Conservation (phyloP, 2,113 vertebrate genomes). For the Halichoerus grypus region DNA sequence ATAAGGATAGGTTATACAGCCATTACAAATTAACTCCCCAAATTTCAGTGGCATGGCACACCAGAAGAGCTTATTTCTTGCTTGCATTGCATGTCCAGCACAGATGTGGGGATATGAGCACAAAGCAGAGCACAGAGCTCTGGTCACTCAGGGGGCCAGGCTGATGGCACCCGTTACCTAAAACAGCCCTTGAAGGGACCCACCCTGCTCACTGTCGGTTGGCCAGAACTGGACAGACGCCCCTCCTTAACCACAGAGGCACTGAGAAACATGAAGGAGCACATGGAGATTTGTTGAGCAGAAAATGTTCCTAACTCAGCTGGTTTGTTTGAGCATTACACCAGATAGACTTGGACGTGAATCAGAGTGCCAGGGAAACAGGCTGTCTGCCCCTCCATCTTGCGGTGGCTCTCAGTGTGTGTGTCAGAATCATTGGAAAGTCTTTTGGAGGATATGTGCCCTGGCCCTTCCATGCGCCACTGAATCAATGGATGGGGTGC, state of each 20-base stretch:
- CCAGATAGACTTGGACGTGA: not conserved
- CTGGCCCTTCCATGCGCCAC: not conserved
- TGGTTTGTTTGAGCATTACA: not conserved
- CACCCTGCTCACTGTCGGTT: rapidly evolving
- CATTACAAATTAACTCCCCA: not conserved
- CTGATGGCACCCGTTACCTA: not conserved
- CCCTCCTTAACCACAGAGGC: not conserved
- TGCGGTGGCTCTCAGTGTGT: not conserved
- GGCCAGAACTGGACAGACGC: not conserved
- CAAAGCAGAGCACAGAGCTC: rapidly evolving
- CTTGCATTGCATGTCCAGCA: not conserved
- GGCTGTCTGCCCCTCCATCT: not conserved
- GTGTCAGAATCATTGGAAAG: not conserved
- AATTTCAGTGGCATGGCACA: not conserved
- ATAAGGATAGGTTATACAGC: not conserved
- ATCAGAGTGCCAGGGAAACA: not conserved
- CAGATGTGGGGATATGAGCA: not conserved
- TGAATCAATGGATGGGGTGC: not conserved
- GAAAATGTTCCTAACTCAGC: not conserved
- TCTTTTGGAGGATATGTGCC: not conserved
- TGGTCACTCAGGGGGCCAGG: not conserved
- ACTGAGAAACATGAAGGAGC: not conserved
- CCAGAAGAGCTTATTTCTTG: not conserved
- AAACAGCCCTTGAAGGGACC: not conserved
- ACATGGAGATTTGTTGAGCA: not conserved